Percentiles rank a stretch among this genome's conserved stretches.
phyloP scores from a whole-genome alignment of 2,797 vertebrate species.

The Rhinogobio ventralis region DNA sequence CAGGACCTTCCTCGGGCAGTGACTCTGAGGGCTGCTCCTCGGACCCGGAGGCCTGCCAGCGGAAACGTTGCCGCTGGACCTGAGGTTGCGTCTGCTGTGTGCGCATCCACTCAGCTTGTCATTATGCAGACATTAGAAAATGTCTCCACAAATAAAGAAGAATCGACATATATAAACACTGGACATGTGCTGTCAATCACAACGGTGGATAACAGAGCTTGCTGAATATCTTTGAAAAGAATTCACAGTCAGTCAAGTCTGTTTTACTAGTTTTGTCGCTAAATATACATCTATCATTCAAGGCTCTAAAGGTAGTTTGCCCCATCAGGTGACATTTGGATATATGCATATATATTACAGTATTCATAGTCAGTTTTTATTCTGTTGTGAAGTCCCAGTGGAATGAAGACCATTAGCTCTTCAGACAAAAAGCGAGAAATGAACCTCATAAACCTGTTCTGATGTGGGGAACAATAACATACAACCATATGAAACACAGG shows the following conservation, averaged over 20 bases:
- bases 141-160: conserved; percentile 13
- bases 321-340: neutral
- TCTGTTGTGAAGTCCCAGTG: neutral
- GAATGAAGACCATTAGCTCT: conserved; percentile 13
- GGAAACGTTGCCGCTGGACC: conserved; percentile 94
- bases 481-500: neutral
- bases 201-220: conserved; percentile 3
- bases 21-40: conserved; percentile 82
- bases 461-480: neutral
- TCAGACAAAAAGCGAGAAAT: neutral
- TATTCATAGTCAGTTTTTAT: conserved; percentile 32
- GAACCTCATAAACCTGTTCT: neutral
- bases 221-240: neutral
- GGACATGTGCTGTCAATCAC: conserved; percentile 10
- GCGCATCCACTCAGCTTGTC: conserved; percentile 34
- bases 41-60: conserved; percentile 85
- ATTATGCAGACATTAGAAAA: conserved; percentile 8
- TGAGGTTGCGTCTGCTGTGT: conserved; percentile 69
- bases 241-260: conserved; percentile 5
- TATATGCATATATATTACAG: conserved; percentile 1
- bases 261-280: conserved; percentile 24
- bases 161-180: conserved; percentile 17
- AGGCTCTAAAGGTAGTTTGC: neutral
- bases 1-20: conserved; percentile 75
- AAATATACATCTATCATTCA: neutral